Conservation (phyloP, 2,797 vertebrate species). For the Erpetoichthys calabaricus region DNA sequence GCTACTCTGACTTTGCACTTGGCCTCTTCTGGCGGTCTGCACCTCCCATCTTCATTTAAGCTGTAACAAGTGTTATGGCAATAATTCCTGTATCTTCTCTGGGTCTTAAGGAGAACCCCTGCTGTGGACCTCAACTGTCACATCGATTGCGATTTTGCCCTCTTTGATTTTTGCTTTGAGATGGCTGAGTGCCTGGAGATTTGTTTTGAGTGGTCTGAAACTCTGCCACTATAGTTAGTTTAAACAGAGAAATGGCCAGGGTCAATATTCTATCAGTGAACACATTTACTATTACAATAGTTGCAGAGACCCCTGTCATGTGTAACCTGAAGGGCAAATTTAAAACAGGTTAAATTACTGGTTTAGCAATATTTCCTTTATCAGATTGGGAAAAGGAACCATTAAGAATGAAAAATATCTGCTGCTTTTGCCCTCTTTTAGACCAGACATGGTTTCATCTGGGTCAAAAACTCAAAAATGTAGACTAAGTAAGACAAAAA, state of each 20-base stretch:
- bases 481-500: too few species aligned
- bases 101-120: conserved; percentile 25
- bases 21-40: conserved; percentile 13
- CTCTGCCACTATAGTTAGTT: conserved; percentile 39
- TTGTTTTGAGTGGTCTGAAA: conserved; percentile 42
- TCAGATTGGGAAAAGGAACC: too few species aligned
- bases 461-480: too few species aligned
- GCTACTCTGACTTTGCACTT: conserved; percentile 4
- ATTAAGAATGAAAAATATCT: too few species aligned
- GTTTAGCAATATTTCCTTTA: neutral
- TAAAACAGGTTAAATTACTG: conserved; percentile 6
- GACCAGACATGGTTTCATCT: too few species aligned
- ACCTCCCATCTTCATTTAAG: conserved; percentile 7
- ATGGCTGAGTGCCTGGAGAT: conserved; percentile 45
- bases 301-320: conserved; percentile 17
- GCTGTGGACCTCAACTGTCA: conserved; percentile 24
- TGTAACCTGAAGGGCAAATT: conserved; percentile 11
- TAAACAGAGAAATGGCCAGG: conserved; percentile 32
- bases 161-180: conserved; percentile 46
- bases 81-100: conserved; percentile 31
- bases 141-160: conserved; percentile 31
- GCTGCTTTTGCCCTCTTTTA: too few species aligned
- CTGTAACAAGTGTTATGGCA: conserved; percentile 26
- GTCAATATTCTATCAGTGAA: conserved; percentile 33
- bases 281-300: conserved; percentile 25